Base-by-base conservation (phyloP, 2,797 vertebrate genomes). In the Novumbra hubbsi region DNA sequence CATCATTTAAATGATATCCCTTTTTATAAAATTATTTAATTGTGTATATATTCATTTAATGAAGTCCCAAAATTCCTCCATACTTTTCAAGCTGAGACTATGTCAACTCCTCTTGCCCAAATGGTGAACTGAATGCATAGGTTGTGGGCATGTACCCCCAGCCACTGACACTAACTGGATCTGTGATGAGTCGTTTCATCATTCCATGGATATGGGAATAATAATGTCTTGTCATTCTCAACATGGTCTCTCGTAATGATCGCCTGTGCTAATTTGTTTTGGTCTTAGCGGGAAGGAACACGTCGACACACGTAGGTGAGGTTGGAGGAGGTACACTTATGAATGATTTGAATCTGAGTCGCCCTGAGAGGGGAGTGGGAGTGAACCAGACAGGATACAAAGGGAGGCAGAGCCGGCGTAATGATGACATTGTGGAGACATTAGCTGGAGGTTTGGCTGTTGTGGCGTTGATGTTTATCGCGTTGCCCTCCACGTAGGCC, bases 391-490 rank as follows among this genome's bases (percentile, higher is more conserved):
- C n/a, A 3, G 1, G 45, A 70, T 45, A 17, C 2, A 16, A 49
- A 15, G 41, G 4, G 41, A 1, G 30, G 38, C n/a, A 12, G 21
- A 16, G 57, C 65, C 32, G 41, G 48, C 60, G 57, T 49, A 41
- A 73, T 32, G 41, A 8, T 1, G 62, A 64, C 30, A n/a, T 27
- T 48, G 49, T 73, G 68, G 24, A 38, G 55, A 74, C 49, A 72
- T 72, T 16, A 67, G 64, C 50, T 27, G 14, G 8, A 52, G 28
- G 68, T 70, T 62, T 73, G 63, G 9, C 41, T 73, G 73, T 80
- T 80, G 76, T 62, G 41, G 67, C 76, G 63, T 74, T 83, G 72
- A 76, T 71, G 75, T 82, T 79, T 76, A 77, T 72, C 48, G 64
- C 71, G 68, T 38, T 45, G 24, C 41, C 9, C 41, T 74, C 73